These are phyloP conservation scores for Vespertilio murinus DNA, from an alignment of 2,797 vertebrate genomes.

Conservation along the genomic window DNA sequence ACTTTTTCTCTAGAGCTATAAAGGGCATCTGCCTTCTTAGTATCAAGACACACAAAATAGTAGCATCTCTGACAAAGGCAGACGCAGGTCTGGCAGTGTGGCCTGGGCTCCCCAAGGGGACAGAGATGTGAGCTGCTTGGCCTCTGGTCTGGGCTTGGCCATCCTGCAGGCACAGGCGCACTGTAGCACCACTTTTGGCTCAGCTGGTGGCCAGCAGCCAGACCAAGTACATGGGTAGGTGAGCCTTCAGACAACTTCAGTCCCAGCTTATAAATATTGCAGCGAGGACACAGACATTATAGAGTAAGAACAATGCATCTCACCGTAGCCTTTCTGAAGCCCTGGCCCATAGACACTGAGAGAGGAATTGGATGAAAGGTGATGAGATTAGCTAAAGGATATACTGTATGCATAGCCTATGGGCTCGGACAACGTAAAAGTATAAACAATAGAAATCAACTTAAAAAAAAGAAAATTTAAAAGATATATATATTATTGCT, in stretches of 20 bases:
- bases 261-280: background rate
- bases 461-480: too few species aligned
- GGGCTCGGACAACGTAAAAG: too few species aligned
- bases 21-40: conserved; percentile 65
- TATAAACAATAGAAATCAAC: too few species aligned
- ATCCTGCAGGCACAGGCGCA: background rate
- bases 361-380: too few species aligned
- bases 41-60: conserved; percentile 64
- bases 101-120: background rate
- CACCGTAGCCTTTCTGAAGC: background rate
- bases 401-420: too few species aligned
- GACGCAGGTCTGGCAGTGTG: background rate
- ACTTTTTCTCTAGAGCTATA: conserved; percentile 16
- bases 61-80: conserved; percentile 23
- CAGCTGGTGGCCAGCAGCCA: background rate
- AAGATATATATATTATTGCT: background rate
- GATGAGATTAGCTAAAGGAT: too few species aligned
- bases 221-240: background rate
- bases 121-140: background rate
- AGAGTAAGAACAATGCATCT: background rate
- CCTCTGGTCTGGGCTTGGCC: background rate
- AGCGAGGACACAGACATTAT: background rate
- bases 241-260: background rate
- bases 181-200: background rate
- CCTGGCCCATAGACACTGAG: background rate